phyloP scores from a whole-genome alignment of 2,888 invertebrate genomes.

The Alviniconcha strummeri region DNA sequence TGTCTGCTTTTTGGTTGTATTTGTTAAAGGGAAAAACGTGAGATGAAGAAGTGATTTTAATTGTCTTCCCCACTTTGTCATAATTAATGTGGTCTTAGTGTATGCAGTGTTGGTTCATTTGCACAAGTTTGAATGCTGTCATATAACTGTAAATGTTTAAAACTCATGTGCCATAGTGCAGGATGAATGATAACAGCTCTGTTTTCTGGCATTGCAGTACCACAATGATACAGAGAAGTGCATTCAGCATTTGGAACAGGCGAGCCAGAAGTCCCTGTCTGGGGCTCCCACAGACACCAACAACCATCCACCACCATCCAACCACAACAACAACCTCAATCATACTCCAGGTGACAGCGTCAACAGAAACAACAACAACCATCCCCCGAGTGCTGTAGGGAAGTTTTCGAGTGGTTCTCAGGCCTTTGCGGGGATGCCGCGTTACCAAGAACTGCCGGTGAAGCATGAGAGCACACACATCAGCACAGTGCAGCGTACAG shows the following conservation, averaged over 20 bases:
- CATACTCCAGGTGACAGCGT: constrained; percentile 5
- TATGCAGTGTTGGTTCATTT: no score
- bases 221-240: constrained; percentile 62
- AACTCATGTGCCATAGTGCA: no score
- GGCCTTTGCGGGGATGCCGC: constrained; percentile 4
- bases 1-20: no score
- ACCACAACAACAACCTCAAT: not conserved
- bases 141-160: no score
- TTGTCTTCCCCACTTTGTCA: no score
- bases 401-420: not conserved
- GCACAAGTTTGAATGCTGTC: no score
- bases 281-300: not conserved
- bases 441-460: constrained; percentile 32
- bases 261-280: constrained; percentile 50
- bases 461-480: constrained; percentile 28
- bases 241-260: constrained; percentile 57
- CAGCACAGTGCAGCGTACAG: constrained; percentile 29
- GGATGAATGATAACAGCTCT: no score
- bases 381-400: constrained; percentile 4
- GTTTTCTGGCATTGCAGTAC: constrained; percentile 52
- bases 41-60: no score
- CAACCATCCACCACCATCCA: not conserved
- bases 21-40: no score
- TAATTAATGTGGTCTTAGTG: no score
- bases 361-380: not conserved